phyloP scores from a whole-genome alignment of 2,797 vertebrate species.

The Onychomys arenicola region DNA sequence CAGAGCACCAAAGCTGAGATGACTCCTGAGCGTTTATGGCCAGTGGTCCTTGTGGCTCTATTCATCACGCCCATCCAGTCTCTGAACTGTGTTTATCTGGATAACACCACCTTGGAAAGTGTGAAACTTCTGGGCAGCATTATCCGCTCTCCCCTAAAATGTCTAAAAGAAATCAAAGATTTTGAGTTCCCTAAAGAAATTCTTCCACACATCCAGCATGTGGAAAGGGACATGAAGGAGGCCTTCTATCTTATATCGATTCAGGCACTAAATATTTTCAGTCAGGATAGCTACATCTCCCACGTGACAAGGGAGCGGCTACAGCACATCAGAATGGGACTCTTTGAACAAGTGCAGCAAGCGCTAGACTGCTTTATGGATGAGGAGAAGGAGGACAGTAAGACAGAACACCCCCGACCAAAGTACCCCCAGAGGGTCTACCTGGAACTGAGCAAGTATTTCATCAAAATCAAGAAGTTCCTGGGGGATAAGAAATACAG shows the following conservation, averaged over 20 bases:
- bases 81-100: slow-evolving; percentile 69
- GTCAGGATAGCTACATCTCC: slow-evolving; percentile 35
- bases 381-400: slow-evolving; percentile 62
- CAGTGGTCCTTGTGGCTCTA: slow-evolving; percentile 52
- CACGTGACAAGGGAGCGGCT: slow-evolving; percentile 62
- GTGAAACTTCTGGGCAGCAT: slow-evolving; percentile 63
- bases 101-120: slow-evolving; percentile 57
- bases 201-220: background rate
- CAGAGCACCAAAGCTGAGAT: slow-evolving; percentile 32
- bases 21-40: slow-evolving; percentile 53
- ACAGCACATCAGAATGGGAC: slow-evolving; percentile 70
- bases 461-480: slow-evolving; percentile 82
- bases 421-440: background rate
- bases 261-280: slow-evolving; percentile 80
- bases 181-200: slow-evolving; percentile 81
- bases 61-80: slow-evolving; percentile 1
- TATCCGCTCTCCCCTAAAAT: slow-evolving; percentile 67
- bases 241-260: slow-evolving; percentile 70
- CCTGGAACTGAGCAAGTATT: slow-evolving; percentile 82
- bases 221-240: slow-evolving; percentile 36
- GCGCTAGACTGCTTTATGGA: slow-evolving; percentile 77
- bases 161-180: slow-evolving; percentile 64
- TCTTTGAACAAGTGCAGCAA: slow-evolving; percentile 72
- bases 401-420: background rate
- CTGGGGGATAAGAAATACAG: slow-evolving; percentile 81